These are phyloP conservation scores for Acanthisitta chloris DNA, from an alignment of 2,113 vertebrate genomes.

Conservation along the genomic window DNA sequence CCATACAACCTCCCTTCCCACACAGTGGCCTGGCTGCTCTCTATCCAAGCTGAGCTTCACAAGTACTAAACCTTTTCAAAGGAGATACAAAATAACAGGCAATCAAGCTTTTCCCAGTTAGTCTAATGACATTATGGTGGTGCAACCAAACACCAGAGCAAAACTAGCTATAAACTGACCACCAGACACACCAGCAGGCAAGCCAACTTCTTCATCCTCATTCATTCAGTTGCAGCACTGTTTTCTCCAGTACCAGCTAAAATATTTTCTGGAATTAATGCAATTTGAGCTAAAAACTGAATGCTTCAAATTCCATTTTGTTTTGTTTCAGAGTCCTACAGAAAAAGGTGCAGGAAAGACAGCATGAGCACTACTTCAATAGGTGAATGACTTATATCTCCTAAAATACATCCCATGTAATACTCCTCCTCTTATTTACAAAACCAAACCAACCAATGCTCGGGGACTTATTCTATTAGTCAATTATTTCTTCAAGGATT, in stretches of 20 bases:
- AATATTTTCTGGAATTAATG: background rate
- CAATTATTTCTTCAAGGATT: background rate
- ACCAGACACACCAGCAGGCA: background rate
- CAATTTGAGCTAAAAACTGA: background rate
- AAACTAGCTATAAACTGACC: background rate
- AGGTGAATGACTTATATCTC: background rate
- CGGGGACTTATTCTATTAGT: background rate
- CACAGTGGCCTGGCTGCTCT: background rate
- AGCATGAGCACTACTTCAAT: background rate
- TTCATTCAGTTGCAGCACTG: background rate
- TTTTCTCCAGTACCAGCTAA: background rate
- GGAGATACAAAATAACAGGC: background rate
- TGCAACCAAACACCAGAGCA: background rate
- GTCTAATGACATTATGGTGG: background rate
- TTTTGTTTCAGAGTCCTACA: background rate
- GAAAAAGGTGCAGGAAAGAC: background rate
- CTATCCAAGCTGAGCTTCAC: background rate
- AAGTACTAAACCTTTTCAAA: background rate
- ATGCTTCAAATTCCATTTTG: background rate
- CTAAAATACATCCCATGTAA: background rate
- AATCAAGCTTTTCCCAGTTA: background rate
- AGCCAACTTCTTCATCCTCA: background rate
- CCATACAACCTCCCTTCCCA: background rate
- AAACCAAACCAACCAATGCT: background rate
- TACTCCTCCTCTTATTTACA: background rate